Conservation (phyloP, 1,140 invertebrate species). For the Hetaerina americana region DNA sequence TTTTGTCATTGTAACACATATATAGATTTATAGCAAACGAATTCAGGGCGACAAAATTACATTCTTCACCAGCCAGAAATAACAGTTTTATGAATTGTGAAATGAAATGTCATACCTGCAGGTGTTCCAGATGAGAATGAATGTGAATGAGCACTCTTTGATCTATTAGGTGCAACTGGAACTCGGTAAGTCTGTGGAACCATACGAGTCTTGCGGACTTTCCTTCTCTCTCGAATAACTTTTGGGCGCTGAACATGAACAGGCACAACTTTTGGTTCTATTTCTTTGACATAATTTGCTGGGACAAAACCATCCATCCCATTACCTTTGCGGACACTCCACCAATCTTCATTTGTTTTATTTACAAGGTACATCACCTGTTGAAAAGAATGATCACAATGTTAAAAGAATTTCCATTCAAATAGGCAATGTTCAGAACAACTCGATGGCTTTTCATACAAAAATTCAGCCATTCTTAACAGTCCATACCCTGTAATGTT, state of each 20-base stretch:
- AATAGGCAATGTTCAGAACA: too few species aligned
- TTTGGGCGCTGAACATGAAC: conserved; percentile 72
- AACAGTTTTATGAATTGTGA: background rate
- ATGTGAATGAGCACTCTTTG: conserved; percentile 21
- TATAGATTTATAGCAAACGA: background rate
- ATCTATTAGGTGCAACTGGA: conserved; percentile 23
- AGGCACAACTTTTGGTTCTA: conserved; percentile 71
- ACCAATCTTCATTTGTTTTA: conserved; percentile 96
- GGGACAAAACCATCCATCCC: conserved; percentile 93
- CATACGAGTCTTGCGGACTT: conserved; percentile 80
- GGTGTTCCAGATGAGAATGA: too few species aligned
- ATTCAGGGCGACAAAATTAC: too few species aligned
- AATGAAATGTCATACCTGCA: background rate
- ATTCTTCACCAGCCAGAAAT: too few species aligned
- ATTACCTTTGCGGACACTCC: conserved; percentile 86
- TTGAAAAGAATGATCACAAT: too few species aligned
- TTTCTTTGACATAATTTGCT: conserved; percentile 90
- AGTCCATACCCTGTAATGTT: too few species aligned
- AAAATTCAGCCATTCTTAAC: too few species aligned
- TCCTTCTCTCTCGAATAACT: conserved; percentile 66
- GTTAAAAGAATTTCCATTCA: too few species aligned
- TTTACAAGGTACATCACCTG: conserved; percentile 79
- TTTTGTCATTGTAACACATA: background rate
- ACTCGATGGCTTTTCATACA: too few species aligned
- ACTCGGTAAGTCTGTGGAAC: conserved; percentile 70